Base-by-base conservation (phyloP, 2,888 invertebrate genomes). In the Carterocephalus palaemon region DNA sequence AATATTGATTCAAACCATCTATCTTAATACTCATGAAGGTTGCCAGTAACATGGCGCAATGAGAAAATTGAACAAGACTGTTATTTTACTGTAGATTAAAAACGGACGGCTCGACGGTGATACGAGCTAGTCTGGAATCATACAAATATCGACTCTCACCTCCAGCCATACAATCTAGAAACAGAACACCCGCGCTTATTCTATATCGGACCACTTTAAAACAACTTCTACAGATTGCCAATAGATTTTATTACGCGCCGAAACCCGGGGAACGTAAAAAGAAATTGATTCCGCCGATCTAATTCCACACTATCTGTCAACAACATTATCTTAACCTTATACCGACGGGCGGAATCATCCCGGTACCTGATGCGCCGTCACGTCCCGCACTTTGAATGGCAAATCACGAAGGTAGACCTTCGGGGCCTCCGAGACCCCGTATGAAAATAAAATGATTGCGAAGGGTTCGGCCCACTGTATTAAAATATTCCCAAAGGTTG, bases 381-480 rank as follows among this genome's bases (percentile, higher is more conserved):
- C 59, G 59, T 58, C 49, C 46, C 56, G 42, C 53, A 53, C 57
- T 81, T 75, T 85, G 85, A 85, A 85, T 85, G 80, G 73, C 80
- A 84, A 85, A 85, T 85, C 85, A 84, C 70, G 78, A 46, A 71
- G 81, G 81, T 77, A 72, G 75, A 80, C 84, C 85, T 78, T 81
- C 61, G 59, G 85, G 83, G 83, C 75, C 77, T 75, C 54, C 3
- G 83, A 69, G 83, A 76, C 75, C 69, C 60, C 55, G 77, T 78
- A 85, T 84, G 82, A 84, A 84, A 83, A 84, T 83, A 83, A 84
- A 81, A 85, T 85, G 83, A 84, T 85, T 82, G 84, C 77, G 67
- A 60, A 77, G 78, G 80, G 80, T 75, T 70, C 69, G 53, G 60
- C 64, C 67, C 60, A 67, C 67, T 68, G 77, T 81, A 82, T 84